These are phyloP conservation scores for Peucedramus taeniatus DNA, from an alignment of 2,113 vertebrate species.

Conservation along the genomic window DNA sequence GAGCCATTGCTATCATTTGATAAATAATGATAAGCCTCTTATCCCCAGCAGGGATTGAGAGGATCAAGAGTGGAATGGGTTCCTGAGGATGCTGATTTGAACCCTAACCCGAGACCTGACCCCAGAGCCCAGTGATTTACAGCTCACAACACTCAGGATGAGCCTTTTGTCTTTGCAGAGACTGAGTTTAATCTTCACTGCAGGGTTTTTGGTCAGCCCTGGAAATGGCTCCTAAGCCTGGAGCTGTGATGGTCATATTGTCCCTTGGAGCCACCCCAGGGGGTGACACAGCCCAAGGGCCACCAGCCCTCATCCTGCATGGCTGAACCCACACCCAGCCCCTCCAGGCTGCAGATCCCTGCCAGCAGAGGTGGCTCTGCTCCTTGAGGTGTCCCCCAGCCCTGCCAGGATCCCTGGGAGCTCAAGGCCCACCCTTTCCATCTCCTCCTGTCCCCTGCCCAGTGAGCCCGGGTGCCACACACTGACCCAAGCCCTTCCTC, in stretches of 20 bases:
- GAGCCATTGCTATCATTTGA: neutral
- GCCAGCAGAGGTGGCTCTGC: neutral
- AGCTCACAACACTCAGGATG: neutral
- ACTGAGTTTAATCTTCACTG: neutral
- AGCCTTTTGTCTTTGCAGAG: neutral
- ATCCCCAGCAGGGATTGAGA: neutral
- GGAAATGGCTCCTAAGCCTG: neutral
- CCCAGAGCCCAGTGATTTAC: neutral
- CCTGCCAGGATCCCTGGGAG: neutral
- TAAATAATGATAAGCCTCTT: neutral
- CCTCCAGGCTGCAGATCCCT: neutral
- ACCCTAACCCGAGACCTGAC: neutral
- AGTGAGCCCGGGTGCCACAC: rapidly evolving
- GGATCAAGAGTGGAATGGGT: neutral
- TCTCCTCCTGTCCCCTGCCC: neutral
- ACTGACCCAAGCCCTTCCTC: neutral
- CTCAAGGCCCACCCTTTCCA: neutral
- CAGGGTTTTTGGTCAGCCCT: neutral
- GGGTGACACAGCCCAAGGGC: rapidly evolving
- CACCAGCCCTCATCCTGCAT: rapidly evolving
- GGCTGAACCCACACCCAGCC: neutral
- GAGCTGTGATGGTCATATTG: rapidly evolving
- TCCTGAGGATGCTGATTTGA: neutral
- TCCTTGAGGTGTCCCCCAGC: neutral
- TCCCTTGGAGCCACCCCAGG: neutral